phyloP scores from a whole-genome alignment of 2,113 vertebrate genomes.

The Solea solea region DNA sequence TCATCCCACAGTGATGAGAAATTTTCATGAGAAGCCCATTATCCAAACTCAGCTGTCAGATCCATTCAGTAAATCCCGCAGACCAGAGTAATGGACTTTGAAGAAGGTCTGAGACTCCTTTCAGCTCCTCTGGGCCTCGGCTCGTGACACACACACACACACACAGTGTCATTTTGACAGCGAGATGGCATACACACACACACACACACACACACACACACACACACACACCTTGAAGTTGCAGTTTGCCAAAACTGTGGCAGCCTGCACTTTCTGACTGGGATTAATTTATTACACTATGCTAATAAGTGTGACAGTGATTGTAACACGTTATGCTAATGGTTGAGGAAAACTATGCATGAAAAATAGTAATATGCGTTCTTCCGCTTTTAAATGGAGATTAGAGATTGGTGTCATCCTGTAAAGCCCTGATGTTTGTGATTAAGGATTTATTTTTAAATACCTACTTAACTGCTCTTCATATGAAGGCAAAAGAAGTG shows the following conservation, averaged over 20 bases:
- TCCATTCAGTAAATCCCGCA: slow-evolving; percentile 20
- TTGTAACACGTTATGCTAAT: slow-evolving; percentile 7
- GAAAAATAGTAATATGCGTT: too few relatives aligned
- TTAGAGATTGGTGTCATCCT: too few relatives aligned
- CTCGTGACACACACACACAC: slow-evolving; percentile 1
- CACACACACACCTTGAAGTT: slow-evolving; percentile 17
- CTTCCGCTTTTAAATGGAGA: too few relatives aligned
- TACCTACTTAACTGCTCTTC: not conserved
- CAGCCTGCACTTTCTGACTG: slow-evolving; percentile 7
- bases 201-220: not conserved
- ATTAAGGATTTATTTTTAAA: not conserved
- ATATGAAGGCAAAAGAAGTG: too few relatives aligned
- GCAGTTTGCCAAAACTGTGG: slow-evolving; percentile 9
- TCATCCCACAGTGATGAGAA: slow-evolving; percentile 47
- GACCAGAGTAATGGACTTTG: slow-evolving; percentile 27
- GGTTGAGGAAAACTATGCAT: not conserved
- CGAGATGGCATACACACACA: not conserved
- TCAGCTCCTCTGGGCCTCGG: slow-evolving; percentile 11
- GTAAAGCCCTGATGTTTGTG: not conserved
- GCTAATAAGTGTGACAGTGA: slow-evolving; percentile 7
- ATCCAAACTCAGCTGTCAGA: slow-evolving; percentile 25
- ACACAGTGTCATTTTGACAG: slow-evolving; percentile 28
- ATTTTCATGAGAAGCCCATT: slow-evolving; percentile 36
- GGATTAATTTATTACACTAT: slow-evolving; percentile 22
- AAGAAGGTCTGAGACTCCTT: slow-evolving; percentile 6